Evolutionary conservation across 2,113 vertebrate species (phyloP).

Genomic region (Myrmophylax atrothorax): DNA sequence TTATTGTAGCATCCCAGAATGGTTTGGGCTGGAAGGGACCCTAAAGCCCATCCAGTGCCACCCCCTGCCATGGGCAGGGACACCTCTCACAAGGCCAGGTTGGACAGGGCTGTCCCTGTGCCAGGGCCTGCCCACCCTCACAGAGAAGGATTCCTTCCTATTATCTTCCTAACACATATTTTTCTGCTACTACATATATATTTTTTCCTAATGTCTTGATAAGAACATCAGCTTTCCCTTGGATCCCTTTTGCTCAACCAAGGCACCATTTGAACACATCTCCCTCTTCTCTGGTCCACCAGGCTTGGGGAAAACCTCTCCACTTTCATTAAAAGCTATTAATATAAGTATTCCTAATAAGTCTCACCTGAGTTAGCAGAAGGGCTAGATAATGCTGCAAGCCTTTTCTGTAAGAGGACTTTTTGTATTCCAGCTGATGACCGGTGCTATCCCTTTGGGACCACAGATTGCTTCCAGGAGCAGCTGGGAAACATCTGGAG

Average conservation of each 20-base stretch:
- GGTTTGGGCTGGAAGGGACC: not conserved
- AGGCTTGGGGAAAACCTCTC: not conserved
- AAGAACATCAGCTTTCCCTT: not conserved
- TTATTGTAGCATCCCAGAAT: not conserved
- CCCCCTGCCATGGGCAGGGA: not conserved
- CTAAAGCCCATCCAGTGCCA: not conserved
- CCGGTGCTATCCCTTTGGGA: not conserved
- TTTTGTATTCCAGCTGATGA: not conserved
- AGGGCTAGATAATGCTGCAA: not conserved
- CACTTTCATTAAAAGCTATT: not conserved
- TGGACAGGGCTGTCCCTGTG: no score
- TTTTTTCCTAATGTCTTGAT: not conserved
- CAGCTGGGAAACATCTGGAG: not conserved
- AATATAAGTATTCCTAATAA: not conserved
- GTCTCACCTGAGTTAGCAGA: not conserved
- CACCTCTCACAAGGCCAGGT: no score
- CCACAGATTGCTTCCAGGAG: not conserved
- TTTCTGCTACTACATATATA: not conserved
- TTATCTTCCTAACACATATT: not conserved
- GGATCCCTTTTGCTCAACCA: not conserved
- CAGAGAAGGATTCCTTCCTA: not conserved
- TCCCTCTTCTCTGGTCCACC: not conserved
- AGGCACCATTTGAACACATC: not conserved
- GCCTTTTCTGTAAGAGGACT: not conserved
- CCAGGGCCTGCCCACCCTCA: accelerated